Base-by-base conservation (phyloP, 2,797 vertebrate genomes). In the Aselliscus stoliczkanus region DNA sequence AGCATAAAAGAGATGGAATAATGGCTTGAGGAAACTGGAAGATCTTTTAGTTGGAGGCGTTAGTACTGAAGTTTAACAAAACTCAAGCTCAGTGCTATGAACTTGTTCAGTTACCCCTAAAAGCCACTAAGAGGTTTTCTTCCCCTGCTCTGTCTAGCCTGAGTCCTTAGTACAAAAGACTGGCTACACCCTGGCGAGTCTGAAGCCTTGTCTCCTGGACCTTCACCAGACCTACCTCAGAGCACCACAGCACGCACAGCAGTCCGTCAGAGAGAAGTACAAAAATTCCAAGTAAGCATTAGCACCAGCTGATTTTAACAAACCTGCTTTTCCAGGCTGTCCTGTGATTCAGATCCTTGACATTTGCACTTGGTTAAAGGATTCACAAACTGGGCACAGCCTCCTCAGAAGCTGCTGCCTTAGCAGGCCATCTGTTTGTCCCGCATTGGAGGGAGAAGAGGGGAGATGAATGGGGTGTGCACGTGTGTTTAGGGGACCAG, bases 181-280 rank as follows among this genome's bases (percentile, higher is more conserved):
- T 0, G 99, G 99, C 73, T 99, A 99, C 96, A 98, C 98, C 6
- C 96, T 99, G 39, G 99, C 99, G 73, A 99, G 98, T 76, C 98
- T 99, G 91, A 99, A 99, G 98, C 99, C 99, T 20, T 99, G 99
- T 64, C 85, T 99, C 44, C 50, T 98, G 93, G 99, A 99, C 98
- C 98, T 99, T 25, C 99, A 99, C 97, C 97, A 98, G 97, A 99
- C 98, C 94, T 99, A 99, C 99, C 98, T 99, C 98, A 98, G 64
- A 97, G 99, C 99, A 64, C 77, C 99, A 77, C 98, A 99, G 92
- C 99, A 99, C n/a, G 98, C 99, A 0, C 99, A 99, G 97, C 99
- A 99, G 98, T 99, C 99, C 7, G 99, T 99, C 96, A 98, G 98
- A 87, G 99, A 99, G 93, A 99, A 99, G 97, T 99, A 99, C 98